Conservation (phyloP, 2,113 vertebrate genomes). For the Mormyrus iriodes region DNA sequence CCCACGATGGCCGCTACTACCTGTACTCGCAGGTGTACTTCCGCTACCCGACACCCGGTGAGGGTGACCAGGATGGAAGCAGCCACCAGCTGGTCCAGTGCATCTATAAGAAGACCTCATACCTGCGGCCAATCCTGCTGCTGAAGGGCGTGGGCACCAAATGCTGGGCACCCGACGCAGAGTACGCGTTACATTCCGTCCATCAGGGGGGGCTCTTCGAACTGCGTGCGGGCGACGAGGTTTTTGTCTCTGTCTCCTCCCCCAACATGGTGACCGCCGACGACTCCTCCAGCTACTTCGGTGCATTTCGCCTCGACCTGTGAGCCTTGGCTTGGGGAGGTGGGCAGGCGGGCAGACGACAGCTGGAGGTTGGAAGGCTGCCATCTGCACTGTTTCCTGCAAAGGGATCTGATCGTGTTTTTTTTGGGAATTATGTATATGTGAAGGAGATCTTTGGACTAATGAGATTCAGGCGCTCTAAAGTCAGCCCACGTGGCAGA, state of each 20-base stretch:
- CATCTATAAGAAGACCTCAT: slow-evolving; percentile 74
- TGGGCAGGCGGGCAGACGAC: background rate
- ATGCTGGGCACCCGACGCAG: slow-evolving; percentile 72
- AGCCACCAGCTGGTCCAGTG: slow-evolving; percentile 77
- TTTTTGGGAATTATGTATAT: background rate
- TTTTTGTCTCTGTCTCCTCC: slow-evolving; percentile 80
- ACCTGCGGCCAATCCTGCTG: slow-evolving; percentile 71
- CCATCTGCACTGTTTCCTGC: background rate
- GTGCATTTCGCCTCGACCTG: slow-evolving; percentile 73
- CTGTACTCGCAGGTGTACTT: slow-evolving; percentile 81
- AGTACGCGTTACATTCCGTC: slow-evolving; percentile 77
- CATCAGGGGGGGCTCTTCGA: slow-evolving; percentile 82
- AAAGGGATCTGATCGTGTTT: background rate
- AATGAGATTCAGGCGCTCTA: background rate
- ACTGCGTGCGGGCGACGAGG: slow-evolving; percentile 69
- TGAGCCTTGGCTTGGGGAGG: slow-evolving; percentile 37
- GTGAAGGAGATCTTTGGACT: background rate
- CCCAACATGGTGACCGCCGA: slow-evolving; percentile 66
- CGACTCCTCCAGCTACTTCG: slow-evolving; percentile 73
- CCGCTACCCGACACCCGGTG: slow-evolving; percentile 63
- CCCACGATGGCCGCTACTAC: slow-evolving; percentile 78
- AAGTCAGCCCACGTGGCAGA: background rate
- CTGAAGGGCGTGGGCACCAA: slow-evolving; percentile 82
- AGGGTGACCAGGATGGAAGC: slow-evolving; percentile 50
- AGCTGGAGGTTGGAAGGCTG: background rate